phyloP scores from a whole-genome alignment of 2,888 invertebrate species.

The Eupithecia subfuscata region DNA sequence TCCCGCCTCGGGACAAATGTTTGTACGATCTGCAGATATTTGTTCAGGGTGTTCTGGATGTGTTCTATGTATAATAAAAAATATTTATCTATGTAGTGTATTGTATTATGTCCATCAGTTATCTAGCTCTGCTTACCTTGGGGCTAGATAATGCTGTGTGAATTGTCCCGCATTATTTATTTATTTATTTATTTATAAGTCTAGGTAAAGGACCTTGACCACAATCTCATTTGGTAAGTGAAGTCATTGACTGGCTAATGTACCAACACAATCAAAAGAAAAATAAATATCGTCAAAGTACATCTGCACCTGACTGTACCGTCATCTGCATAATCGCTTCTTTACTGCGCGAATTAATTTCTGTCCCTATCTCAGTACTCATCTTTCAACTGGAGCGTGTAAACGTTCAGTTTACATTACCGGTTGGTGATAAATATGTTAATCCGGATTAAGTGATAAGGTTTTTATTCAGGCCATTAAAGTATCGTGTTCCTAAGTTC shows the following conservation, averaged over 20 bases:
- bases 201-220: too few species aligned
- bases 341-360: slow-evolving; percentile 55
- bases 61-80: too few species aligned
- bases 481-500: background rate
- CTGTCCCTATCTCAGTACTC: slow-evolving; percentile 50
- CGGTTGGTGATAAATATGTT: slow-evolving; percentile 7
- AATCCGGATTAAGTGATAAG: slow-evolving; percentile 11
- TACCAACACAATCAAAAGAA: background rate
- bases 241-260: background rate
- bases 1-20: too few species aligned
- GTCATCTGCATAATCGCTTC: slow-evolving; percentile 39
- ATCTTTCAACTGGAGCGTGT: slow-evolving; percentile 51
- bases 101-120: too few species aligned
- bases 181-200: too few species aligned
- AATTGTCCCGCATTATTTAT: too few species aligned
- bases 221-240: too few species aligned
- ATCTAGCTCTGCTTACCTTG: too few species aligned
- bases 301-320: slow-evolving; percentile 24
- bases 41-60: too few species aligned
- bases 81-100: too few species aligned
- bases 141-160: too few species aligned
- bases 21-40: too few species aligned
- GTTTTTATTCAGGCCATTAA: background rate
- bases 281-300: background rate
- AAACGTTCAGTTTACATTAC: slow-evolving; percentile 35